Evolutionary conservation across 2,113 vertebrate genomes (phyloP), one percentile per base, ranked within the genome.

Genomic region (Bufo gargarizans): DNA sequence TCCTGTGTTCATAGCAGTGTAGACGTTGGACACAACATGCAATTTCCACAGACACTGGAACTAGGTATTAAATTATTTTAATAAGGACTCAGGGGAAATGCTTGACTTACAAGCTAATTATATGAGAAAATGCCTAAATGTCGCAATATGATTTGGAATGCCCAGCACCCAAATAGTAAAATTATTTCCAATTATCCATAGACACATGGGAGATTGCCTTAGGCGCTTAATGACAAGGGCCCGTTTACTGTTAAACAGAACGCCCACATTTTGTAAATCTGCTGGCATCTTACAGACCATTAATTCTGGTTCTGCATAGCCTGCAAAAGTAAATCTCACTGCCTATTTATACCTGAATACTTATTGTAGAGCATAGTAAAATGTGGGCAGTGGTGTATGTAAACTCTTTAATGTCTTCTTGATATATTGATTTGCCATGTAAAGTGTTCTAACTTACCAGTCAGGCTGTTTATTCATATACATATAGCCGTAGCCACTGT

Each of bases 141-240:
- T 55, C 6, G 65, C 65, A 84, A 84, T 84, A 84, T 71, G 82
- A 84, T 84, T 69, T 84, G 82, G 82, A 84, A 69, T 71, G 82
- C 82, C 82, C 82, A 84, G 82, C 63, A 84, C 82, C 82, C 63
- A 84, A 84, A 84, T 49, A 84, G 49, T 84, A 84, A 84, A 84
- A 84, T 84, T 69, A 84, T 22, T 67, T 71, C 82, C 82, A 84
- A 84, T 84, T 84, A 84, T 69, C 82, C 82, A 84, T 33, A 84
- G 82, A 84, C 82, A 71, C 59, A 82, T 84, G 6, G 63, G 49
- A 69, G 82, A 69, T 84, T 84, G 82, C 82, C 82, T 71, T 53
- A 84, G 82, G 82, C 82, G 9, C 13, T 43, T 84, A 84, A 84
- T 84, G 82, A 84, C 82, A 84, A 84, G 82, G 63, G 49, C 65